These are phyloP conservation scores for Enoplosus armatus DNA, from an alignment of 2,797 vertebrate genomes.

Conservation along the genomic window DNA sequence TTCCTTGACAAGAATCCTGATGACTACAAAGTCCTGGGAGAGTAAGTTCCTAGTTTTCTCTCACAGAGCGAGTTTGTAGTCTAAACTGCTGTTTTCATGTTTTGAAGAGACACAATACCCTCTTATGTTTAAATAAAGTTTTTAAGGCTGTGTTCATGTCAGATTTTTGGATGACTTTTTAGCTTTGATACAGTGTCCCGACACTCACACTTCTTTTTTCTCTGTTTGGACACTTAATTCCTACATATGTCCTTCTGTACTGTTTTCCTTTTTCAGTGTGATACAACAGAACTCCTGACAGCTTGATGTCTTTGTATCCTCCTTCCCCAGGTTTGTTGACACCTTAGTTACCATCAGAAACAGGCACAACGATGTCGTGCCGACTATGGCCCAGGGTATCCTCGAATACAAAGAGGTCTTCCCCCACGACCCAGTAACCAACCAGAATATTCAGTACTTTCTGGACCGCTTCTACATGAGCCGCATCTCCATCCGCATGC, in stretches of 20 bases:
- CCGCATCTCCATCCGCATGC: conserved; percentile 98
- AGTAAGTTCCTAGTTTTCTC: conserved; percentile 84
- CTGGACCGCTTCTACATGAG: conserved; percentile 97
- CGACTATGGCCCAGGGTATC: conserved; percentile 96
- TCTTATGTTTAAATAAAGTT: background rate
- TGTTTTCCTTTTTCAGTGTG: background rate
- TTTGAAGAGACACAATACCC: background rate
- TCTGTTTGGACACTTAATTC: background rate
- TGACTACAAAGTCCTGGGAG: conserved; percentile 88
- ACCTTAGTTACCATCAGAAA: conserved; percentile 94
- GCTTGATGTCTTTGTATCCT: background rate
- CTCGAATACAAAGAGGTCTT: conserved; percentile 95
- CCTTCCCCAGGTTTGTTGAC: conserved; percentile 87
- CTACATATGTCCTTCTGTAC: background rate
- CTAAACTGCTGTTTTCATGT: background rate
- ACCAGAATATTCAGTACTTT: conserved; percentile 98
- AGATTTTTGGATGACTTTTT: background rate
- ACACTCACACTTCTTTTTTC: background rate
- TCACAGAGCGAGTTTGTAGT: background rate
- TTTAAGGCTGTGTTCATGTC: background rate
- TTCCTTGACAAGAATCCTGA: conserved; percentile 92
- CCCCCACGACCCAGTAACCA: conserved; percentile 90
- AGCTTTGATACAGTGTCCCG: background rate
- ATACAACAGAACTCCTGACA: background rate
- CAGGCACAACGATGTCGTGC: conserved; percentile 96